Evolutionary conservation across 2,888 invertebrate species (phyloP).

Genomic region (Pandemis corylana): DNA sequence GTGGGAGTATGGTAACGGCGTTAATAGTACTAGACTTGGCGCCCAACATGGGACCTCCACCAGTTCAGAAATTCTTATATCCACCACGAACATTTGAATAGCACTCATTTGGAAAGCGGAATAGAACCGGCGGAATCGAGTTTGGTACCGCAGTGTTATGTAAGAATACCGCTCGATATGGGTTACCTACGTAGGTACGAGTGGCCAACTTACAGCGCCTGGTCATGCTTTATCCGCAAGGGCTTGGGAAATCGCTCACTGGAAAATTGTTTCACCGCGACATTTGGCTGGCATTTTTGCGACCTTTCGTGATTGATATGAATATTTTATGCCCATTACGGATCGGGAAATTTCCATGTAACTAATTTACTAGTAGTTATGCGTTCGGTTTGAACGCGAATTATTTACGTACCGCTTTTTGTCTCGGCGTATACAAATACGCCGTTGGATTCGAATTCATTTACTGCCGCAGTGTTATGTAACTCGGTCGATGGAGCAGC

Average conservation of each 20-base stretch:
- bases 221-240: constrained; percentile 54
- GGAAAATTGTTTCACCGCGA: constrained; percentile 55
- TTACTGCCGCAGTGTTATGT: constrained; percentile 68
- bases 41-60: constrained; percentile 1
- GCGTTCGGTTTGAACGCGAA: background rate
- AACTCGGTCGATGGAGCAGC: constrained; percentile 51
- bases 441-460: constrained; percentile 50
- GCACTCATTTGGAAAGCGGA: constrained; percentile 55
- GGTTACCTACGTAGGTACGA: constrained; percentile 57
- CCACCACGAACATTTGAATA: constrained; percentile 48
- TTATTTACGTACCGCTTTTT: constrained; percentile 15
- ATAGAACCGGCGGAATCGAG: constrained; percentile 58
- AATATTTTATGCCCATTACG: background rate
- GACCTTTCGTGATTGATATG: background rate
- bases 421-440: constrained; percentile 43
- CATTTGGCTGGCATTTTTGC: constrained; percentile 19
- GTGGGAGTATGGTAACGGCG: background rate
- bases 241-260: constrained; percentile 53
- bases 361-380: background rate
- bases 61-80: background rate
- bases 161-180: constrained; percentile 75
- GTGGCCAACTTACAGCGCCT: constrained; percentile 57
- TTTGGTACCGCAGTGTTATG: constrained; percentile 79
- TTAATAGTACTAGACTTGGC: constrained; percentile 1
- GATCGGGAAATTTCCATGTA: background rate